These are phyloP conservation scores for Rhabdophis nuchalis DNA, from an alignment of 2,797 vertebrate species.

Conservation along the genomic window DNA sequence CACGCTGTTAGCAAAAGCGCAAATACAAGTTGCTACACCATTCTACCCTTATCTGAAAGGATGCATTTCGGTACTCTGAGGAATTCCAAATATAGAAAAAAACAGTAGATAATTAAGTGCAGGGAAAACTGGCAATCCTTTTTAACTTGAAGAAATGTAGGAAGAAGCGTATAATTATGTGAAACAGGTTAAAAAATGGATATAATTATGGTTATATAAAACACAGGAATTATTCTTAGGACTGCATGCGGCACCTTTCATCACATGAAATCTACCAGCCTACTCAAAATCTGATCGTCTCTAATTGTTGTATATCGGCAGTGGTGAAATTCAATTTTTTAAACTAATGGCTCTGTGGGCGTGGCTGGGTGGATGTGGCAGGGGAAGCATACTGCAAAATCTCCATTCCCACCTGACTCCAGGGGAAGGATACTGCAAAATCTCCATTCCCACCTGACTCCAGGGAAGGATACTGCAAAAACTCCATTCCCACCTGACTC, in stretches of 20 bases:
- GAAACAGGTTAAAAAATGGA: constrained; percentile 36
- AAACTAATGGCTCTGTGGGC: too few relatives aligned
- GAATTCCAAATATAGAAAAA: constrained; percentile 10
- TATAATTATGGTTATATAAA: constrained; percentile 25
- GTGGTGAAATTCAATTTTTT: too few relatives aligned
- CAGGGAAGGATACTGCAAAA: too few relatives aligned
- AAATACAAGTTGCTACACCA: not conserved
- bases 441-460: too few relatives aligned
- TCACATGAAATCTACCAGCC: not conserved
- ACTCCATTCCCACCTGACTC: too few relatives aligned
- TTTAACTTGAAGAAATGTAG: not conserved
- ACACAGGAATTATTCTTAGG: constrained; percentile 22
- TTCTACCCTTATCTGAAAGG: not conserved
- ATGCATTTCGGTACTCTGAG: constrained; percentile 19
- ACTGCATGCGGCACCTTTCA: not conserved
- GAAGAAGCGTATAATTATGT: constrained; percentile 28
- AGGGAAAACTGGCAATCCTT: not conserved
- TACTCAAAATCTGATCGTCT: not conserved
- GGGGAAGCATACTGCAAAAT: too few relatives aligned
- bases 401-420: too few relatives aligned
- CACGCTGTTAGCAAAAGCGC: constrained; percentile 4
- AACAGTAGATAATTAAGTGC: constrained; percentile 20
- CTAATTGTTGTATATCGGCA: not conserved
- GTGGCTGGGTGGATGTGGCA: too few relatives aligned
- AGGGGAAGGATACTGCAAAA: too few relatives aligned